Percentiles rank a stretch among this genome's conserved stretches.
Evolutionary conservation across 2,797 vertebrate species (phyloP).

Genomic region (Chrysolophus pictus): DNA sequence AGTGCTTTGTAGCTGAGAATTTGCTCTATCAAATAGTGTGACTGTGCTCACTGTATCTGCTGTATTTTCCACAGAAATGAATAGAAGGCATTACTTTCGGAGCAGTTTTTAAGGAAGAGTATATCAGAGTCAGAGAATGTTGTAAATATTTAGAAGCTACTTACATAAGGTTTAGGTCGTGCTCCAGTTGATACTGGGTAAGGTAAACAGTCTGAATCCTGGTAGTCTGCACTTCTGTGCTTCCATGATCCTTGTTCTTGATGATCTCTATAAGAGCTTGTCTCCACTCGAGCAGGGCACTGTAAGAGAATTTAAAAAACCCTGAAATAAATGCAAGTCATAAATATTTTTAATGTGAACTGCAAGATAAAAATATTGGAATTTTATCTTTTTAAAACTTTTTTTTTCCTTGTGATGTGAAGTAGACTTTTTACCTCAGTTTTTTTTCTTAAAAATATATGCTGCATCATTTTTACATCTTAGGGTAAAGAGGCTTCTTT

Average conservation of each 20-base stretch:
- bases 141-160: conserved; percentile 16
- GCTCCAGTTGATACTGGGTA: conserved; percentile 57
- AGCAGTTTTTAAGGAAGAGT: not conserved
- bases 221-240: conserved; percentile 33
- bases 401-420: not conserved
- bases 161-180: conserved; percentile 62
- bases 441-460: not conserved
- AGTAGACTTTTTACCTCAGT: not conserved
- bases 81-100: too few relatives aligned
- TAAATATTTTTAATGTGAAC: conserved; percentile 33
- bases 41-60: too few relatives aligned
- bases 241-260: conserved; percentile 42
- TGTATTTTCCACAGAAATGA: too few relatives aligned
- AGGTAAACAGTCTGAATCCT: conserved; percentile 47
- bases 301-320: conserved; percentile 50
- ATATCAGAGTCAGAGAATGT: not conserved
- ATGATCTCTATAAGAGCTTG: conserved; percentile 6
- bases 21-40: too few relatives aligned
- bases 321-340: conserved; percentile 45
- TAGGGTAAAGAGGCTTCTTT: not conserved
- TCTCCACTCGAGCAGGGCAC: conserved; percentile 49
- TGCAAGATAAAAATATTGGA: not conserved
- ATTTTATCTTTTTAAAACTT: not conserved
- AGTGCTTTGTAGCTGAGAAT: too few relatives aligned
- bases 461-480: not conserved